Base-by-base conservation (phyloP, 2,797 vertebrate genomes). In the Nannoperca obscura region DNA sequence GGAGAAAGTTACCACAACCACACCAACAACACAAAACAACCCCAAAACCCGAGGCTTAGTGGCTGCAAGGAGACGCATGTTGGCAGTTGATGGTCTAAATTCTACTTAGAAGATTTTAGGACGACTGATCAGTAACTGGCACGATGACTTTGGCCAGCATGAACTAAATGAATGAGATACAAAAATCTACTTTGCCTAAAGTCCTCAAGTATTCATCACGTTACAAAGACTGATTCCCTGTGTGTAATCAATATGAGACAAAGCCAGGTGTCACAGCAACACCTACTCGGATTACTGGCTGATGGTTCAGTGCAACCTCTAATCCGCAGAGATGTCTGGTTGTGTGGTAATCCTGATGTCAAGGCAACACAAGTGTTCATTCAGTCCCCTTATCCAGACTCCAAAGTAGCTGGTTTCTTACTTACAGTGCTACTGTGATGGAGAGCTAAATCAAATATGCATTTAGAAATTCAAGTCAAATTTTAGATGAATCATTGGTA, bases 261-360 rank as follows among this genome's bases (percentile, higher is more conserved):
- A 53, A 24, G 53, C 60, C n/a, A 15, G 49, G 62, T 24, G 42
- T 67, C 34, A 0, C 0, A 3, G 42, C 49, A 8, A 22, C 63
- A 17, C 62, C 64, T 20, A 34, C 49, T 27, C 30, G 46, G 7
- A 38, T 17, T 30, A 36, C 46, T 52, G 11, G 49, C 36, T 15
- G 46, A 19, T 50, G 47, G 34, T 58, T 80, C 63, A 55, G 58
- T 57, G 70, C 67, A 63, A 10, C 46, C 46, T 1, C n/a, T 49
- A 7, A 53, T 54, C 71, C 19, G 38, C 22, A 71, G 81, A 78
- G 82, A 74, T 79, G 74, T 58, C 65, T 9, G 9, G 59, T 44
- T 50, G 8, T 46, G 73, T 61, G 63, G 57, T 64, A 7, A 68
- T n/a, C 44, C 38, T 11, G 34, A 32, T 61, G 62, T 82, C 44